Percentiles rank a stretch among this genome's conserved stretches.
These are phyloP conservation scores for Chauna torquata DNA, from an alignment of 2,113 vertebrate species.

Conservation along the genomic window DNA sequence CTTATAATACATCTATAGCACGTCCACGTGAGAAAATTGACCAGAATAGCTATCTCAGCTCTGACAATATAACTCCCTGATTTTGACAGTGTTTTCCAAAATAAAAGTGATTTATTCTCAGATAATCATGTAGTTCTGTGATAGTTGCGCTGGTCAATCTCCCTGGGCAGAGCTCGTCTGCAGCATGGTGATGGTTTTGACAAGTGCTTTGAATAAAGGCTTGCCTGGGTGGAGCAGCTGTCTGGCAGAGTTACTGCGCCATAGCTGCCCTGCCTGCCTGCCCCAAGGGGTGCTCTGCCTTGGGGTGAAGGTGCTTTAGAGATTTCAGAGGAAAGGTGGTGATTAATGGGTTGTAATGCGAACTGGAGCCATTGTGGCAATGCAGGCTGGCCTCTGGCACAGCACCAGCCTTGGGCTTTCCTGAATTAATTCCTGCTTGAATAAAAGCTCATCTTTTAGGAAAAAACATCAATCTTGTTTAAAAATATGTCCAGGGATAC, in stretches of 20 bases:
- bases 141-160: background rate
- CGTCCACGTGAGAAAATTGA: background rate
- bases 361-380: background rate
- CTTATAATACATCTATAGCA: constrained; percentile 3
- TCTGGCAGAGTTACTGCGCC: background rate
- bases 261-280: background rate
- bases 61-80: background rate
- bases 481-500: background rate
- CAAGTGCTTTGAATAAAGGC: background rate
- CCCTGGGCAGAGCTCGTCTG: background rate
- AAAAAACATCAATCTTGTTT: background rate
- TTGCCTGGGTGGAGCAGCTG: background rate
- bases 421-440: background rate
- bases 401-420: background rate
- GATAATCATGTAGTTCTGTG: constrained; percentile 7
- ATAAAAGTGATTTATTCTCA: constrained; percentile 24
- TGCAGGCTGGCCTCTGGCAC: background rate
- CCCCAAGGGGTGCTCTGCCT: background rate
- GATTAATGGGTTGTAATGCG: background rate
- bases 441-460: background rate
- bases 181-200: background rate
- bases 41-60: background rate
- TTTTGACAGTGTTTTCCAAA: constrained; percentile 32
- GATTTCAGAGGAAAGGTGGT: background rate
- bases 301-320: background rate